phyloP scores from a whole-genome alignment of 2,797 vertebrate species.

The Malacoctenus gilli region DNA sequence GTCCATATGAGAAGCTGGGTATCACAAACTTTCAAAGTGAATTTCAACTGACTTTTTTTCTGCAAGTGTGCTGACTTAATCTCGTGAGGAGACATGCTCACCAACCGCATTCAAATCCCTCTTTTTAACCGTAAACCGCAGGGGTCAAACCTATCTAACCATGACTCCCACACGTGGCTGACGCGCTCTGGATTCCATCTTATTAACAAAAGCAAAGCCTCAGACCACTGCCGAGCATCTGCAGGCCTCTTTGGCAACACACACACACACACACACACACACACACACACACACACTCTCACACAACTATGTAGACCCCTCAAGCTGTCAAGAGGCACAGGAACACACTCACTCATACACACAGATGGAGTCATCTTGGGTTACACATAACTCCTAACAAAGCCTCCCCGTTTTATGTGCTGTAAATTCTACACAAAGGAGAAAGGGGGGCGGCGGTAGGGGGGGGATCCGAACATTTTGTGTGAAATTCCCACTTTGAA shows the following conservation, averaged over 20 bases:
- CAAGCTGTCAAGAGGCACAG: slow-evolving; percentile 29
- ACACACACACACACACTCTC: slow-evolving; percentile 29
- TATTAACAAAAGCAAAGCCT: slow-evolving; percentile 58
- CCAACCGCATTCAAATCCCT: slow-evolving; percentile 40
- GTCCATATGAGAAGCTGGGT: slow-evolving; percentile 12
- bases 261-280: slow-evolving; percentile 31
- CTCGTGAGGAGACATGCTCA: slow-evolving; percentile 43
- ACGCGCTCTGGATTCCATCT: slow-evolving; percentile 56
- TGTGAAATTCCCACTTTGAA: slow-evolving; percentile 67
- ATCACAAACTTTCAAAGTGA: slow-evolving; percentile 25
- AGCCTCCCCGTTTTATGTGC: slow-evolving; percentile 44
- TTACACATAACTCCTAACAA: slow-evolving; percentile 52
- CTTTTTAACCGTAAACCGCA: slow-evolving; percentile 53
- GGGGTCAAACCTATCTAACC: slow-evolving; percentile 49
- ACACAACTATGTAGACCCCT: slow-evolving; percentile 12
- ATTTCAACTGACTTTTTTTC: slow-evolving; percentile 21
- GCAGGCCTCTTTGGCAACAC: slow-evolving; percentile 38
- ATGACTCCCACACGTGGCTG: slow-evolving; percentile 32
- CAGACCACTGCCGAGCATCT: slow-evolving; percentile 47
- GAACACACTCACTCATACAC: slow-evolving; percentile 23
- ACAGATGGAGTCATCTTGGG: slow-evolving; percentile 48
- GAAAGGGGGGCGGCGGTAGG: too few species aligned
- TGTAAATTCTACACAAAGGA: slow-evolving; percentile 56
- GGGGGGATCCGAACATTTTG: slow-evolving; percentile 53
- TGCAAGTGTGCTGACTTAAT: slow-evolving; percentile 6